Evolutionary conservation across 2,888 invertebrate genomes (phyloP).

Genomic region (Athalia cordata): DNA sequence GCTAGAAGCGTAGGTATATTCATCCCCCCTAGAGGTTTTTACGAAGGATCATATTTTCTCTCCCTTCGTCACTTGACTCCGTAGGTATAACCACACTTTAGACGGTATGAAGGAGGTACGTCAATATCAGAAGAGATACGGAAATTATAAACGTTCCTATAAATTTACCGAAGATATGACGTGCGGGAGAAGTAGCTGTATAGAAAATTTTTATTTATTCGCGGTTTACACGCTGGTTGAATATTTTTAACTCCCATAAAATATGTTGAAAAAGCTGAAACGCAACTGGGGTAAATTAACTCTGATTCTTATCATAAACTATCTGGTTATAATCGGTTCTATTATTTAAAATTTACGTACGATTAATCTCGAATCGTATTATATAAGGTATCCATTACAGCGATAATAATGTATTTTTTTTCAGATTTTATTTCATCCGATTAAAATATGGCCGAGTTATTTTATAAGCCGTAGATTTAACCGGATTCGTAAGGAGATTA

Average conservation of each 20-base stretch:
- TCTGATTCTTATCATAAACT: too few relatives aligned
- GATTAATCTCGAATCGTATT: background rate
- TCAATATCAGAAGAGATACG: slow-evolving; percentile 1
- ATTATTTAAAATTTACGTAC: background rate
- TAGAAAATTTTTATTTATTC: too few relatives aligned
- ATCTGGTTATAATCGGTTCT: too few relatives aligned
- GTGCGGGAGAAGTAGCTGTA: too few relatives aligned
- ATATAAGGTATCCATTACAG: background rate
- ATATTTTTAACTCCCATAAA: too few relatives aligned
- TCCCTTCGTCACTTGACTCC: background rate
- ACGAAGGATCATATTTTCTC: background rate
- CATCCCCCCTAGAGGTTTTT: background rate
- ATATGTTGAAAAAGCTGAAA: too few relatives aligned
- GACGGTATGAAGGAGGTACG: background rate
- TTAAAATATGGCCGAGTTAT: background rate
- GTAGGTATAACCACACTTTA: background rate
- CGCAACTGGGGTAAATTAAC: too few relatives aligned
- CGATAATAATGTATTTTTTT: background rate
- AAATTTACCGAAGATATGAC: too few relatives aligned
- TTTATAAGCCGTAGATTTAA: slow-evolving; percentile 4
- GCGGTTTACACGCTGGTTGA: too few relatives aligned
- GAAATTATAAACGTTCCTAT: too few relatives aligned
- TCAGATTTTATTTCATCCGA: background rate
- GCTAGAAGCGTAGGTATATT: slow-evolving; percentile 7
- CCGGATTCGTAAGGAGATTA: background rate